A percentile compares a stretch with the other conserved stretches of the same genome.
Evolutionary conservation across 2,888 invertebrate genomes (phyloP).

Genomic region (Julus scanicus): DNA sequence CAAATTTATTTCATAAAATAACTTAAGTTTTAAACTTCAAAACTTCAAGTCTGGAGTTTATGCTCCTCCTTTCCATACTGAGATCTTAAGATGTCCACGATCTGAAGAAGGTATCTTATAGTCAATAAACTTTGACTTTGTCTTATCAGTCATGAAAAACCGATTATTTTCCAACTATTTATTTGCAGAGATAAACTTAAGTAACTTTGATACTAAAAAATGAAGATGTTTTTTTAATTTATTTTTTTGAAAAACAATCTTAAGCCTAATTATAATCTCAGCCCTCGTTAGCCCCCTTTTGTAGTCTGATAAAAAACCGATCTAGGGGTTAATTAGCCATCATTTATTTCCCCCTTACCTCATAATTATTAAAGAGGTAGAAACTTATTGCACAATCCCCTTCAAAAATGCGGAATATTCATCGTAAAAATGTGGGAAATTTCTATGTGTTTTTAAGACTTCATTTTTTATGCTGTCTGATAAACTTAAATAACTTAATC

Average conservation of each 20-base stretch:
- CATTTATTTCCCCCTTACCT: neutral
- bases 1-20: neutral
- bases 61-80: neutral
- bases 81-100: neutral
- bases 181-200: neutral
- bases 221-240: neutral
- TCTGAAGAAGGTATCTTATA: too few species aligned
- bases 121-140: too few species aligned
- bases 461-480: neutral
- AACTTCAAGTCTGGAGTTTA: neutral
- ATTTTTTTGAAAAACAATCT: neutral
- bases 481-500: neutral
- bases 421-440: neutral
- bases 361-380: constrained; percentile 23
- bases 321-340: constrained; percentile 18
- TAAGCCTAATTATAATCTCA: neutral
- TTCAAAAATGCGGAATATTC: neutral
- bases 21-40: neutral
- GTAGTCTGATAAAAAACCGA: neutral
- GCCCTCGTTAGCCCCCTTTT: neutral
- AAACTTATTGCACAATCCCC: neutral
- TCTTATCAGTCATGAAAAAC: too few species aligned
- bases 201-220: neutral
- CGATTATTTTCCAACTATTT: neutral
- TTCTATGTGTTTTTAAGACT: neutral